Evolutionary conservation across 2,797 vertebrate species (phyloP).

Genomic region (Parambassis ranga): DNA sequence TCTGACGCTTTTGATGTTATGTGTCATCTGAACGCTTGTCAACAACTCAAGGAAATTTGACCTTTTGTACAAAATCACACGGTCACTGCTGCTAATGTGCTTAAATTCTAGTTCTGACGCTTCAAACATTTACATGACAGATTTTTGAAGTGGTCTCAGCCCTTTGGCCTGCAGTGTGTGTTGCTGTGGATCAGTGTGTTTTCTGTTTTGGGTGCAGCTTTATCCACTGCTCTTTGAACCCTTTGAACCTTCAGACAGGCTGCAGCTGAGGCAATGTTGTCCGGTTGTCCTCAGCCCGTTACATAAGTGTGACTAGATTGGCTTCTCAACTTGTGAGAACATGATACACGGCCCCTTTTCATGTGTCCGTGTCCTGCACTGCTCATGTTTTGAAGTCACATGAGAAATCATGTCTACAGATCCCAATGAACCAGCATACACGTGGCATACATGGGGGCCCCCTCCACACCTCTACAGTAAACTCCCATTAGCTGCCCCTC

Average conservation of each 20-base stretch:
- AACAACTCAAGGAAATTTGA: no score
- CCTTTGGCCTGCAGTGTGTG: background rate
- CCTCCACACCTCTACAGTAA: background rate
- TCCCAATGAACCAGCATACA: background rate
- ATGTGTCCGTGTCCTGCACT: background rate
- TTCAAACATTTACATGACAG: no score
- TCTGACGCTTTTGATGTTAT: no score
- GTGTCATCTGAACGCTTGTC: no score
- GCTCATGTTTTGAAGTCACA: conserved; percentile 2
- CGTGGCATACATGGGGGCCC: background rate
- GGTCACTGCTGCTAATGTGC: no score
- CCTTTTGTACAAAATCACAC: no score
- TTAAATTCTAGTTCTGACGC: no score
- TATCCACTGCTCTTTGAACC: background rate
- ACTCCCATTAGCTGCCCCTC: background rate
- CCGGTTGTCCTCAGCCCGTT: conserved; percentile 18
- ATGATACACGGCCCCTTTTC: background rate
- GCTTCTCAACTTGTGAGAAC: no score
- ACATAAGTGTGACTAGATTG: conserved; percentile 35
- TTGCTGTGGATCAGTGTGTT: background rate
- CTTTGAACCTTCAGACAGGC: background rate
- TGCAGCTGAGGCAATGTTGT: conserved; percentile 18
- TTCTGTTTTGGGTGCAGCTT: background rate
- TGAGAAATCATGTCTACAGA: background rate
- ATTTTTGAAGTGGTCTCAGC: background rate